Percentiles rank a stretch among this genome's conserved stretches.
phyloP scores from a whole-genome alignment of 2,888 invertebrate genomes.

The Drosophila testacea region DNA sequence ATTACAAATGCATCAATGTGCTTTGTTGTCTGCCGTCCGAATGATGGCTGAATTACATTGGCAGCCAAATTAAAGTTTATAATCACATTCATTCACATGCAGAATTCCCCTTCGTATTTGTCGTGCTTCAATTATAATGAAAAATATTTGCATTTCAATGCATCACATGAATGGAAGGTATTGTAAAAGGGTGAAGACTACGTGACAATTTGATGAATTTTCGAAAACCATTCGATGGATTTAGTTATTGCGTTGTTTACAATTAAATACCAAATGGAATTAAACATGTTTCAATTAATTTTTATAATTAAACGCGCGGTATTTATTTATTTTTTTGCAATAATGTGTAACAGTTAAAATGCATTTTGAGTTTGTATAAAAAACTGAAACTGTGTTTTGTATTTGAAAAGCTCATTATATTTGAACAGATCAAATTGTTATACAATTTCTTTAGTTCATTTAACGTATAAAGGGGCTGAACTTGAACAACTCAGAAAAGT shows the following conservation, averaged over 20 bases:
- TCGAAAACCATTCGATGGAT: conserved; percentile 18
- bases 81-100: conserved; percentile 12
- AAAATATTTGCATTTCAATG: conserved; percentile 58
- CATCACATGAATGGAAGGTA: conserved; percentile 6
- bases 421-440: too few species aligned
- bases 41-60: conserved; percentile 26
- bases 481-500: neutral
- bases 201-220: conserved; percentile 58
- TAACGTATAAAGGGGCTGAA: neutral
- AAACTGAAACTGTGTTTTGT: neutral
- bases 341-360: conserved; percentile 21
- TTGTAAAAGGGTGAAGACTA: conserved; percentile 14
- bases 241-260: conserved; percentile 35
- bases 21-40: conserved; percentile 12
- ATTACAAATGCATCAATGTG: conserved; percentile 34
- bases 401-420: conserved; percentile 14
- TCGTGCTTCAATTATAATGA: conserved; percentile 49
- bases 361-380: neutral
- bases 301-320: conserved; percentile 48
- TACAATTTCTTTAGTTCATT: neutral
- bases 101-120: conserved; percentile 34
- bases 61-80: conserved; percentile 31
- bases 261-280: conserved; percentile 33
- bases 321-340: neutral
- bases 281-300: conserved; percentile 52